Conservation (phyloP, 2,797 vertebrate genomes). For the Acanthurus leucopareius region DNA sequence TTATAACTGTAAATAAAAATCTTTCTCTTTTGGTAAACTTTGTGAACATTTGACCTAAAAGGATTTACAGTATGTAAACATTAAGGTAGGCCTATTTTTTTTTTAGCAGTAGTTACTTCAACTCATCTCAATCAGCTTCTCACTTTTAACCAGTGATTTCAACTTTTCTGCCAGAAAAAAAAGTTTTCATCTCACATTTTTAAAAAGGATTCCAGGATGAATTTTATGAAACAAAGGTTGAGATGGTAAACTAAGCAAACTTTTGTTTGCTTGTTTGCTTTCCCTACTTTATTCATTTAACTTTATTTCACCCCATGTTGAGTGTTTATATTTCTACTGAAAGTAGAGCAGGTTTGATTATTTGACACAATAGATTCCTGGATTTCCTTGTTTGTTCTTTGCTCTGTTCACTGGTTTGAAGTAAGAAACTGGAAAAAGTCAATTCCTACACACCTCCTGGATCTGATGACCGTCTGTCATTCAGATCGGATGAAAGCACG, state of each 20-base stretch:
- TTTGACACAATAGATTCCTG: neutral
- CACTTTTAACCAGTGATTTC: neutral
- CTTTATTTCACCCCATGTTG: no score
- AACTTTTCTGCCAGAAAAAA: no score
- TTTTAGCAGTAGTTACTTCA: conserved; percentile 41
- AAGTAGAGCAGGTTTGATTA: neutral
- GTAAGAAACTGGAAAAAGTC: no score
- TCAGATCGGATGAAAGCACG: conserved; percentile 1
- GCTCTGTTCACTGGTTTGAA: neutral
- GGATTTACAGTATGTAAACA: conserved; percentile 54
- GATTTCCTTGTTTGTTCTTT: neutral
- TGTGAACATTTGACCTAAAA: conserved; percentile 1
- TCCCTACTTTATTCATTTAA: no score
- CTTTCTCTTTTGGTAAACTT: conserved; percentile 22
- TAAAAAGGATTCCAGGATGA: no score
- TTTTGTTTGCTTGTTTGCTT: no score
- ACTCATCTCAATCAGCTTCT: neutral
- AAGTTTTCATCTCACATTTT: no score
- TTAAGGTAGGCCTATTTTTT: conserved; percentile 55
- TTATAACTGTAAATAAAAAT: conserved; percentile 18
- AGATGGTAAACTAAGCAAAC: no score
- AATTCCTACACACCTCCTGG: no score
- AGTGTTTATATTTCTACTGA: neutral
- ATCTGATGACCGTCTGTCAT: neutral
- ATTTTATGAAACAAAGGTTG: no score